Evolutionary conservation across 2,113 vertebrate species (phyloP), one percentile per base, ranked within the genome.

Genomic region (Bostrychus sinensis): DNA sequence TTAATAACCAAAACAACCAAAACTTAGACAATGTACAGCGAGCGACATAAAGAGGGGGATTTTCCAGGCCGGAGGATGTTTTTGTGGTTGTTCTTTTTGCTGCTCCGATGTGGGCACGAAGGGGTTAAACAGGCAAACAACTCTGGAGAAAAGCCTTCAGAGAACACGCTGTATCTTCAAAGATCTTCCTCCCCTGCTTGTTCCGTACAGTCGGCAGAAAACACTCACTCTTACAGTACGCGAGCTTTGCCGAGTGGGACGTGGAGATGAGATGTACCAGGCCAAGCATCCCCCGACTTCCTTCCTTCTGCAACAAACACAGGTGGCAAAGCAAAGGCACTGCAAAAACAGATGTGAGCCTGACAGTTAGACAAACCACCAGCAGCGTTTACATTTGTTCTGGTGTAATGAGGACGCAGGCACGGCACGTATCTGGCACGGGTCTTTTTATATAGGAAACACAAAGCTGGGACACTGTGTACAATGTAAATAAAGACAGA

Each of bases 161-260:
- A 55, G 72, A 66, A 46, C n/a, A 41, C 61, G 23, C 28, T 50
- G 65, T 66, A 19, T 39, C 78, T 62, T 77, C 72, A 72, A 72
- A 85, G 84, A 63, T 54, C 71, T 56, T 41, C 84, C 90, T 90
- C 92, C 91, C 88, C 90, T 86, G 86, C 90, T 83, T 90, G 78
- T 92, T 92, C 90, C 90, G 74, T 77, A 77, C 62, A 62, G 80
- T 82, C 46, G 67, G 50, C 59, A 56, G 58, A 42, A 22, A 3
- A 54, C 45, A 9, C 6, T n/a, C 26, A 67, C 78, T 81, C 53
- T 62, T 56, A 83, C 75, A 77, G 73, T 70, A 71, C 23, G 42
- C 36, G 45, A 16, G 20, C 66, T 60, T 5, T 2, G 19, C 59
- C 56, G 72, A 72, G 71, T 48, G 78, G 70, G 77, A 56, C 23